These are phyloP conservation scores for Cavia aperea DNA, from an alignment of 2,113 vertebrate species.

Conservation along the genomic window DNA sequence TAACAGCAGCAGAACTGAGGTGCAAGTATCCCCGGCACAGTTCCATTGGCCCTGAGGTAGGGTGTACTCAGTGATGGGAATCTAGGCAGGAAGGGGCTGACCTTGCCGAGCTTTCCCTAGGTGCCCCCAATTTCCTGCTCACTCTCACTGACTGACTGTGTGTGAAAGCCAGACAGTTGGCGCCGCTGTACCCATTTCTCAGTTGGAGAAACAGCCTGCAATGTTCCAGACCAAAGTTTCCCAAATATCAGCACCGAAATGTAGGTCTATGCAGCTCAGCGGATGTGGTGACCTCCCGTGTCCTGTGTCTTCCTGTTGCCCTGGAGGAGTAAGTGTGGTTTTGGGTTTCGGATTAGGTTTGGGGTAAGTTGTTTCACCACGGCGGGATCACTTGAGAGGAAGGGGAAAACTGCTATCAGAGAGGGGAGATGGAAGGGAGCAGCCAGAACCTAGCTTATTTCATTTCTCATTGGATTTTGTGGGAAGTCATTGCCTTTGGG, in stretches of 20 bases:
- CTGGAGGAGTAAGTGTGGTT: background rate
- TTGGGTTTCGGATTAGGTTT: background rate
- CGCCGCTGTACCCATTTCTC: background rate
- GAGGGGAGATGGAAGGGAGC: background rate
- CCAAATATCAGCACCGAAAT: background rate
- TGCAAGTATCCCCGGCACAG: rapidly evolving
- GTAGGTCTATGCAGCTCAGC: background rate
- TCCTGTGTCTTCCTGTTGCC: background rate
- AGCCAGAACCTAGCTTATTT: background rate
- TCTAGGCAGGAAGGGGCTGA: background rate
- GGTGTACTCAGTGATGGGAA: rapidly evolving
- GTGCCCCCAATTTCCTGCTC: rapidly evolving
- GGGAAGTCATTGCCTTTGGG: background rate
- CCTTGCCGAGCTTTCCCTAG: rapidly evolving
- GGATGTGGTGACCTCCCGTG: rapidly evolving
- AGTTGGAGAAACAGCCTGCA: background rate
- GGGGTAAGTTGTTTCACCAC: background rate
- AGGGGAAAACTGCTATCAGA: background rate
- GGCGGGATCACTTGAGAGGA: background rate
- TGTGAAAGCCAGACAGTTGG: background rate
- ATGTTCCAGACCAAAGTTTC: background rate
- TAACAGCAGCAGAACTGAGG: background rate
- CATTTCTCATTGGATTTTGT: background rate
- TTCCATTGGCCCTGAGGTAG: background rate
- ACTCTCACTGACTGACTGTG: rapidly evolving